A percentile compares a stretch with the other conserved stretches of the same genome.
These are phyloP conservation scores for Chlorops oryzae DNA, from an alignment of 1,140 invertebrate species.

Conservation along the genomic window DNA sequence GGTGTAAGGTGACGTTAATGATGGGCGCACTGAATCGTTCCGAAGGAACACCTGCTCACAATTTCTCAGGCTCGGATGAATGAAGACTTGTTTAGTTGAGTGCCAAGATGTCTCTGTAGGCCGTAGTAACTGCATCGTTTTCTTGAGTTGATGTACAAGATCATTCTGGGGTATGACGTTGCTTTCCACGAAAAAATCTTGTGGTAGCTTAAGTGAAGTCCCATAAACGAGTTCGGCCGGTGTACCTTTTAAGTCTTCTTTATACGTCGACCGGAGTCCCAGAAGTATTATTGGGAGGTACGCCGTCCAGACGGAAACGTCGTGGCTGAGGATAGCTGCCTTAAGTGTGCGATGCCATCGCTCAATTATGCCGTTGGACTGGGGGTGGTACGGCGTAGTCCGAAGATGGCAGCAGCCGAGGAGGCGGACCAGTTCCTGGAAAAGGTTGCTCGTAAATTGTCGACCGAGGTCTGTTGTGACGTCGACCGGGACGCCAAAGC, in stretches of 20 bases:
- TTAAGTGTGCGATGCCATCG: slow-evolving; percentile 6
- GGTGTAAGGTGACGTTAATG: too few species aligned
- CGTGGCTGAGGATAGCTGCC: slow-evolving; percentile 12
- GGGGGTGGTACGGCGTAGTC: slow-evolving; percentile 30
- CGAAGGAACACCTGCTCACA: too few species aligned
- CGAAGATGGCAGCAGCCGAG: slow-evolving; percentile 19
- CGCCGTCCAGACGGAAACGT: slow-evolving; percentile 11
- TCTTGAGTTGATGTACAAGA: too few species aligned
- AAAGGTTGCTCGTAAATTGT: slow-evolving; percentile 34
- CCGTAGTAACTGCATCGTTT: too few species aligned
- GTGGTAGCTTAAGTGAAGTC: slow-evolving; percentile 1
- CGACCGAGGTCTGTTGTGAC: slow-evolving; percentile 45
- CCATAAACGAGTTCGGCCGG: slow-evolving; percentile 5
- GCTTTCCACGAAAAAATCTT: background rate
- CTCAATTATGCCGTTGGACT: slow-evolving; percentile 13
- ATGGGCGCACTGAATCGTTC: too few species aligned
- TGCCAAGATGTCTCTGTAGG: too few species aligned
- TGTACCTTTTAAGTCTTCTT: background rate
- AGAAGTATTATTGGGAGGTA: background rate
- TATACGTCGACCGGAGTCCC: background rate
- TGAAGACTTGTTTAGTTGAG: too few species aligned
- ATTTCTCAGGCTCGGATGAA: too few species aligned
- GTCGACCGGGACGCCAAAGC: slow-evolving; percentile 25
- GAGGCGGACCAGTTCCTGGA: slow-evolving; percentile 8
- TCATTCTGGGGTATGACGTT: too few species aligned